A percentile compares a stretch with the other conserved stretches of the same genome.
Evolutionary conservation across 2,113 vertebrate genomes (phyloP).

Genomic region (Pampusana beccarii): DNA sequence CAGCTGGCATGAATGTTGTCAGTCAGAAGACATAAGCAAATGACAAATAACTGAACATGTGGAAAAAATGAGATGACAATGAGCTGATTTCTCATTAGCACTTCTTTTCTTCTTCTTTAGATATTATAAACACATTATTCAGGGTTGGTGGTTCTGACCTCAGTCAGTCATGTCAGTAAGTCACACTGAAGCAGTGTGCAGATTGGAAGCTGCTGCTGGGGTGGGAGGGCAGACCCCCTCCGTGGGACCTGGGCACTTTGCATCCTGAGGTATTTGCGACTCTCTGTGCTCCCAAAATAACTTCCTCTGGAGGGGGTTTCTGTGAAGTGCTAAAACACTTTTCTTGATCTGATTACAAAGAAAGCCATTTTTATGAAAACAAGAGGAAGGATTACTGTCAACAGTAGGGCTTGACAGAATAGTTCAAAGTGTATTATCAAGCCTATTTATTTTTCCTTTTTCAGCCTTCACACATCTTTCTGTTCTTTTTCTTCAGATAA

Average conservation of each 20-base stretch:
- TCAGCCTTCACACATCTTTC: not conserved
- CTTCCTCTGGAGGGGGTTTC: rapidly evolving
- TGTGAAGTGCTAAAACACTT: not conserved
- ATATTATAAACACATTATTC: constrained; percentile 50
- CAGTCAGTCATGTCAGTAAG: not conserved
- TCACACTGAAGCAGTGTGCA: not conserved
- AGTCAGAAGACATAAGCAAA: constrained; percentile 57
- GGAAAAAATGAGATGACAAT: constrained; percentile 66
- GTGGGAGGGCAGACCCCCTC: not conserved
- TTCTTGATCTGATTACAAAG: not conserved
- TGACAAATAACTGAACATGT: constrained; percentile 67
- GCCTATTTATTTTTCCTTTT: not conserved
- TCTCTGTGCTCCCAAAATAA: not conserved
- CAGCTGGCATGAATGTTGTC: constrained; percentile 67
- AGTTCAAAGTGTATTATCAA: not conserved
- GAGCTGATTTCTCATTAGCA: constrained; percentile 68
- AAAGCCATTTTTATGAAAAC: not conserved
- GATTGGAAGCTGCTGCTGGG: not conserved
- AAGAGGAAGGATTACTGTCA: not conserved
- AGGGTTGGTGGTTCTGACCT: not conserved
- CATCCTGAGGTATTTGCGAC: not conserved
- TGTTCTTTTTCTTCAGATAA: not conserved
- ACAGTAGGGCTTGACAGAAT: not conserved
- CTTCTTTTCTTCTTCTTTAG: constrained; percentile 55
- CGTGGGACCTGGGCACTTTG: not conserved